Base-by-base conservation (phyloP, 2,888 invertebrate species). In the Melieria omissa region DNA sequence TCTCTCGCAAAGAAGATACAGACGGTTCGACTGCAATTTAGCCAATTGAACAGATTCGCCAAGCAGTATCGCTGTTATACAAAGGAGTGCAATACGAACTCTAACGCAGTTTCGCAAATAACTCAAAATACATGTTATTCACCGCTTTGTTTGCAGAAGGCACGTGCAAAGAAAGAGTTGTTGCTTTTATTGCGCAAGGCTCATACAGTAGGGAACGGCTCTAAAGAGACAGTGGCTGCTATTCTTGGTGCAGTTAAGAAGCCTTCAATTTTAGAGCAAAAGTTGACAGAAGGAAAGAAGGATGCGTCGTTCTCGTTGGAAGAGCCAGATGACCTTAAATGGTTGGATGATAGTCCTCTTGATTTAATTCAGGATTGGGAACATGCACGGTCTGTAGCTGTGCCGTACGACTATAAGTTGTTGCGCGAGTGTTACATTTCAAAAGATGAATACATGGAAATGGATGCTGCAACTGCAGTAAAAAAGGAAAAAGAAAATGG, bases 31-130 rank as follows among this genome's bases (percentile, higher is more conserved):
- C 88, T 91, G 54, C 92, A 93, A 78, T 95, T 94, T 82, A 90
- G 92, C 66, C 89, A 90, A 74, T 87, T 94, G 71, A 90, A 91
- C 77, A 90, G 91, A 74, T 87, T 94, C 57, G 93, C 91, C 0
- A 94, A 93, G 86, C 91, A 91, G 80, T 91, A 90, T 75, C 90
- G 90, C 78, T 94, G 94, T 82, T 94, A 94, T 81, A 91, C 92
- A 0, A 89, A 89, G 79, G 90, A 90, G 69, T 94, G 94, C 81
- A 92, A 92, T 84, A 85, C 86, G 0, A 86, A 86, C 73, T 88
- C 89, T 41, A 89, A 89, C 76, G 87, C 88, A 61, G 88, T 89
- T 74, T 90, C 90, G 76, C 89, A 86, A 84, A 92, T 82, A 87
- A 88, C 89, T 75, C 86, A 86, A 73, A 86, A 86, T 55, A 89